A percentile compares a stretch with the other conserved stretches of the same genome.
Conservation (phyloP, 2,888 invertebrate species). For the Cylloceria caligata region DNA sequence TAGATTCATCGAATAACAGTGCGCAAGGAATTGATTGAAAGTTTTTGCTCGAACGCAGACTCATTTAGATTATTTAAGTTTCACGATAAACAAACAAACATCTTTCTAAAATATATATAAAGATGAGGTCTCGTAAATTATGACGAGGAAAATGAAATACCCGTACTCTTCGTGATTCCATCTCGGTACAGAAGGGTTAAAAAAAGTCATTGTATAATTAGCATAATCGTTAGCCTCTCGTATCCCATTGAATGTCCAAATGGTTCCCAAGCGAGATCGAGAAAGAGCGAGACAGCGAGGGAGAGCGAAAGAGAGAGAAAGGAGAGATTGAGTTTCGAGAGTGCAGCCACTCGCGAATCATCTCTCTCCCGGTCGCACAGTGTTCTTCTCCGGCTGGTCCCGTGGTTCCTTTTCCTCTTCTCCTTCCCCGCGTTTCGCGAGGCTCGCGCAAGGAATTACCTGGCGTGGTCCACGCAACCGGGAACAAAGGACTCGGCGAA, state of each 20-base stretch:
- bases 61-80: no score
- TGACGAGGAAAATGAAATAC: constrained; percentile 4
- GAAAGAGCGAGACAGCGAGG: background rate
- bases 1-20: no score
- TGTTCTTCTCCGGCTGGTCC: constrained; percentile 11
- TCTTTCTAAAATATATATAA: no score
- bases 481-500: constrained; percentile 66
- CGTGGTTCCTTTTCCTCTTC: constrained; percentile 25
- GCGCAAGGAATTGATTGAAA: no score
- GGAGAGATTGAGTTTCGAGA: constrained; percentile 57
- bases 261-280: constrained; percentile 40
- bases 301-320: background rate
- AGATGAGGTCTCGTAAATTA: constrained; percentile 21
- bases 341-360: constrained; percentile 57
- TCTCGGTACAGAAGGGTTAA: background rate
- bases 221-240: constrained; percentile 43
- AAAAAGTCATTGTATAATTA: constrained; percentile 35
- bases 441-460: constrained; percentile 58
- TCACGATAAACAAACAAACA: no score
- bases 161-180: background rate
- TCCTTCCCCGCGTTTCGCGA: constrained; percentile 18
- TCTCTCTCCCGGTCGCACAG: constrained; percentile 23
- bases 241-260: constrained; percentile 31
- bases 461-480: constrained; percentile 36
- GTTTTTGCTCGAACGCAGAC: no score